Base-by-base conservation (phyloP, 2,888 invertebrate species). In the Drosophila anceps region DNA sequence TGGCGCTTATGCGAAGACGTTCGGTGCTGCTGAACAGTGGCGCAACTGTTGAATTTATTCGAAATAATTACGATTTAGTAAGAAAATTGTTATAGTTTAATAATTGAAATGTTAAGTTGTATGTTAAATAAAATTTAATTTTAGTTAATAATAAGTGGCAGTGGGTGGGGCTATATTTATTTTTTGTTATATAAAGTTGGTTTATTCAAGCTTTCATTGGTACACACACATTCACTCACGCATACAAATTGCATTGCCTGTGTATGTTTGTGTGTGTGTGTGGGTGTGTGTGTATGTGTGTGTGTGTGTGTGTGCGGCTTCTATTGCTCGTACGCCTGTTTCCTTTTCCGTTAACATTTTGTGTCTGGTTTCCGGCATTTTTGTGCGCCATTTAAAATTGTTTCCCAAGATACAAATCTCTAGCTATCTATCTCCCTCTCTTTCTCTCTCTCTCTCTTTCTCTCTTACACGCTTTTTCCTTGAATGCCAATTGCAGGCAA, bases 301-400 rank as follows among this genome's bases (percentile, higher is more conserved):
- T 44, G 31, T 44, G 50, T 41, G 44, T 37, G 51, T 59, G 62
- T 59, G 33, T 59, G 50, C 20, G 50, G 18, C 7, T 12, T 31
- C 31, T 31, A 31, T 53, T 48, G 67, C 53, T 62, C 76, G 76
- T 72, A 72, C 74, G 79, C 67, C 87, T 77, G 84, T 85, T 89
- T 89, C 84, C 89, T 82, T 76, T 89, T 85, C 85, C 85, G 89
- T 84, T 84, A 81, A 82, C 90, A 89, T 85, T 84, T 87, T 85
- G 84, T 87, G 88, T 84, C 84, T 89, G 89, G 89, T 84, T 89
- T 85, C 85, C 85, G 85, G 89, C 85, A 87, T 87, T 89, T 89
- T 89, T 89, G 85, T 89, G 55, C 77, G 84, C 85, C 74, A 80
- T 80, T 85, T 89, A 89, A 85, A 89, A 85, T 89, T 85, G 85